Percentiles rank a stretch among this genome's conserved stretches.
Evolutionary conservation across 2,888 invertebrate genomes (phyloP).

Genomic region (Chrysolina oricalcia): DNA sequence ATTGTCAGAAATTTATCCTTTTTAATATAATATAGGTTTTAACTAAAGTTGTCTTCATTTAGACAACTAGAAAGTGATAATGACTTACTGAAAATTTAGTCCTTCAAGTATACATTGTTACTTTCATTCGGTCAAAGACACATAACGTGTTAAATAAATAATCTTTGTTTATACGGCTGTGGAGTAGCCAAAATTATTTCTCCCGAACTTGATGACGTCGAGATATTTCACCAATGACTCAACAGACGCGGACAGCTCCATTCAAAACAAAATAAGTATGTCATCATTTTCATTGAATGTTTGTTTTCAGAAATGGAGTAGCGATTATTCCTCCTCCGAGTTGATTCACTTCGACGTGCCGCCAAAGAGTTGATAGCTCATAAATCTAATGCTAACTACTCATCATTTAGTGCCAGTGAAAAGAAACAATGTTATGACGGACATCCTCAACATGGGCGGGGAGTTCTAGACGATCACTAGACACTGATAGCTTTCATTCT

Average conservation of each 20-base stretch:
- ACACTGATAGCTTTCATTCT: constrained; percentile 20
- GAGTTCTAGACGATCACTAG: constrained; percentile 23
- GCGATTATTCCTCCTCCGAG: neutral
- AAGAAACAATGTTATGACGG: constrained; percentile 29
- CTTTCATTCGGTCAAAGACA: neutral
- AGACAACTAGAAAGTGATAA: too few relatives aligned
- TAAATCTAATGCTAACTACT: constrained; percentile 25
- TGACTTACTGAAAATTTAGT: too few relatives aligned
- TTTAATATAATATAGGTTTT: too few relatives aligned
- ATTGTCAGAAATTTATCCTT: too few relatives aligned
- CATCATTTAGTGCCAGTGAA: constrained; percentile 13
- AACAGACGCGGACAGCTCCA: neutral
- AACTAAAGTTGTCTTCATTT: too few relatives aligned
- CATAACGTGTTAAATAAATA: neutral
- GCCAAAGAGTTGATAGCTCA: constrained; percentile 27
- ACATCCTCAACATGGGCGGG: constrained; percentile 18
- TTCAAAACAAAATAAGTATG: neutral
- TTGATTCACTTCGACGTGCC: constrained; percentile 5
- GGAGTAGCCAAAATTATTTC: constrained; percentile 1
- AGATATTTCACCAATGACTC: constrained; percentile 6
- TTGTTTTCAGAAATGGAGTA: constrained; percentile 18
- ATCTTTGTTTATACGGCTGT: neutral
- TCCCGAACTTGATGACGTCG: neutral
- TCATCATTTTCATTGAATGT: constrained; percentile 3
- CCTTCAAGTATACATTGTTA: too few relatives aligned